Evolutionary conservation across 2,888 invertebrate genomes (phyloP).

Genomic region (Sminthurides aquaticus): DNA sequence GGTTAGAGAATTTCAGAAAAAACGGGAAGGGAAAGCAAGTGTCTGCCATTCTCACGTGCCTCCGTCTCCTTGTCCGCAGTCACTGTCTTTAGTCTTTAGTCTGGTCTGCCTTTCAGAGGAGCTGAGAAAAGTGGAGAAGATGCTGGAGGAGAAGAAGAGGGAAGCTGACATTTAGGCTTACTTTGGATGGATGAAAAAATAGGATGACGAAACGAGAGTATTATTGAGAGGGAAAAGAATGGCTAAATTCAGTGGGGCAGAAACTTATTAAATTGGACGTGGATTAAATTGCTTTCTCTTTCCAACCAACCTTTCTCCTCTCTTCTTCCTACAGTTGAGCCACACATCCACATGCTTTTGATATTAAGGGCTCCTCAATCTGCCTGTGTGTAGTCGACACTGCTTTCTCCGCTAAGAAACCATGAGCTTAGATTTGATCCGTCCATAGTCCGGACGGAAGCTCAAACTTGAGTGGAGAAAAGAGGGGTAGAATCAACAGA

Average conservation of each 20-base stretch:
- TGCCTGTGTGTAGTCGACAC: not conserved
- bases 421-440: too few species aligned
- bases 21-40: too few species aligned
- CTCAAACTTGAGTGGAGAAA: too few species aligned
- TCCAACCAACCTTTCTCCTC: not conserved
- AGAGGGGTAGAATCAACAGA: too few species aligned
- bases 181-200: not conserved
- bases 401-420: not conserved
- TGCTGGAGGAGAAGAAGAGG: not conserved
- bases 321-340: not conserved
- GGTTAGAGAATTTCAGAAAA: too few species aligned
- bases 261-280: constrained; percentile 26
- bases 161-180: not conserved
- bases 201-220: not conserved
- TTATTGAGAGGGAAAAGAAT: constrained; percentile 18
- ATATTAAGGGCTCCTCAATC: constrained; percentile 20
- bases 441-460: too few species aligned
- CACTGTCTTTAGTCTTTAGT: too few species aligned
- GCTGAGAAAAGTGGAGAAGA: not conserved
- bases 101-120: too few species aligned
- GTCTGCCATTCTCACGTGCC: too few species aligned
- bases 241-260: constrained; percentile 24
- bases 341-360: constrained; percentile 23
- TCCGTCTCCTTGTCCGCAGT: too few species aligned
- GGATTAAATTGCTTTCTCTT: constrained; percentile 26